Base-by-base conservation (phyloP, 2,113 vertebrate genomes). In the Elgaria multicarinata region DNA sequence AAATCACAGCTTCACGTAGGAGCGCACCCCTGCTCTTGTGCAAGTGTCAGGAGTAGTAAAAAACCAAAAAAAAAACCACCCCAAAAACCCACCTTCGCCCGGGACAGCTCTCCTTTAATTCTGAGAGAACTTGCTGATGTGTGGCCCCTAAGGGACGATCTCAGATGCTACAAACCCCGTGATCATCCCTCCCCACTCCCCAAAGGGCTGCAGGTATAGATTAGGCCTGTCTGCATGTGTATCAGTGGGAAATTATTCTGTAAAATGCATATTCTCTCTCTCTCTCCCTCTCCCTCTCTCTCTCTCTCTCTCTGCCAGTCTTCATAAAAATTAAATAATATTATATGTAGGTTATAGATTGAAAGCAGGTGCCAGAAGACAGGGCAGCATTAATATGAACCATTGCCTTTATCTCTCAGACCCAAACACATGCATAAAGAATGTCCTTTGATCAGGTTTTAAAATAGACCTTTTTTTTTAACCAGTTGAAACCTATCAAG, bases 401-500 rank as follows among this genome's bases (percentile, higher is more conserved):
- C 0, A 3, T 1, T 28, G 33, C 5, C 33, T 1, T 53, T 83
- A 50, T 0, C 0, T 10, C 20, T 0, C 0, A 66, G 10, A 85
- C 7, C 0, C 53, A 92, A 89, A 87, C 0, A 22, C 0, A 67
- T 0, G 0, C 0, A 0, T 10, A 74, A 84, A 6, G 42, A 90
- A 74, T 72, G 78, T 84, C 31, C 78, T 26, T 79, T 9, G 81
- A 89, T 55, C 8, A 28, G 71, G 18, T 67, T 50, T 9, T 44
- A 72, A 39, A 36, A 7, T 22, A 26, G 74, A 6, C 31, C 1
- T 12, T 66, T 18, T 6, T 12, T 66, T 18, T 6, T 36, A 82
- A 71, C 24, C 79, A 44, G 36, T 39, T 87, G 50, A 87, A 89
- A 75, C 44, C 53, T 33, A 64, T 50, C 26, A 67, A 42, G 39